Evolutionary conservation across 2,113 vertebrate species (phyloP), one percentile per base, ranked within the genome.

Genomic region (Trachemys scripta): DNA sequence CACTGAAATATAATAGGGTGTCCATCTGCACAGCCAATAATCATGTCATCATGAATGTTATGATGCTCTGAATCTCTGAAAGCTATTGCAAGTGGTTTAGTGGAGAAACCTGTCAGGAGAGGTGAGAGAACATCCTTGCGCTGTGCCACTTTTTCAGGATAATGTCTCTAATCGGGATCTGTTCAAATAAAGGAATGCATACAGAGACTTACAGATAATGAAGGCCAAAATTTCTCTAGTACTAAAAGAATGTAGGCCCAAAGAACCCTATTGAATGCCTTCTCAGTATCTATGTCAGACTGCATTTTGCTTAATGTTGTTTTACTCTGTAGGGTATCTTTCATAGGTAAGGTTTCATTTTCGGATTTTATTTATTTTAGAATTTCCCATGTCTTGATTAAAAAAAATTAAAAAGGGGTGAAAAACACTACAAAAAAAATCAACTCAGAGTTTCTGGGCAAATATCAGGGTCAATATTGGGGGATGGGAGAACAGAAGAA

Each of bases 81-180:
- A 91, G 31, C 16, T 29, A 49, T 84, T 45, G 87, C 5, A 29
- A 3, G 62, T 88, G 89, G 81, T 38, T 65, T 9, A 2, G 38
- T 25, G 38, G 89, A 92, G 56, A 76, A 51, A 90, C 1, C 65
- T 45, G 85, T 2, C 8, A 49, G 80, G 87, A 90, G 25, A 94
- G 80, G 42, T 91, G 49, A 96, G 42, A 93, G 51, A 35, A 95
- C 89, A 72, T 19, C 35, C 84, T 90, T 91, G 14, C 62, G 72
- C 56, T 84, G 35, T 0, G 0, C 54, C 84, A 54, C 83, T 75
- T 57, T 13, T 59, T 47, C 16, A 76, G 80, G 54, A 80, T 11
- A 82, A 75, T 57, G 24, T 62, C 24, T 24, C 59, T 49, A 45
- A 81, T 31, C 5, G 86, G 80, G 69, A 92, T 35, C 31, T 82